Evolutionary conservation across 2,113 vertebrate genomes (phyloP).

Genomic region (Nyctibius bracteatus): DNA sequence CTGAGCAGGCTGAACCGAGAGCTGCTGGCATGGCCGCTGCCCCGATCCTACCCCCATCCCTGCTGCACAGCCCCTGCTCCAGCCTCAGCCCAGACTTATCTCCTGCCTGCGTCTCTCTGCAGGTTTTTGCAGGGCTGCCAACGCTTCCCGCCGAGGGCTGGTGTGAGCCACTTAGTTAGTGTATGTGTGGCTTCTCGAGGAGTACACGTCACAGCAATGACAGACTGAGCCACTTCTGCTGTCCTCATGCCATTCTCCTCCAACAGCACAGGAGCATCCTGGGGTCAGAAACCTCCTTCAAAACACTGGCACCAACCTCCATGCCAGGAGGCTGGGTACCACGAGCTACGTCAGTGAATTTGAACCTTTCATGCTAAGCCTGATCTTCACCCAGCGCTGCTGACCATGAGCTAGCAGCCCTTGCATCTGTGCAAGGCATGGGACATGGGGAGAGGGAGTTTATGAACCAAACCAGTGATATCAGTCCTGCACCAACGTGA

Average conservation of each 20-base stretch:
- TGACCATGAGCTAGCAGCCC: background rate
- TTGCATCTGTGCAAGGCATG: background rate
- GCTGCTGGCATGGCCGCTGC: background rate
- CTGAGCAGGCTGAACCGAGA: background rate
- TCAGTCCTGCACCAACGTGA: accelerated
- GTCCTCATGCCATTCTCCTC: background rate
- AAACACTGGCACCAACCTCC: background rate
- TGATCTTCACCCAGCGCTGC: background rate
- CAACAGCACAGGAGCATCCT: background rate
- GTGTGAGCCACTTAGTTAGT: background rate
- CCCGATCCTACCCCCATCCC: background rate
- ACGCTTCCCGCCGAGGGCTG: background rate
- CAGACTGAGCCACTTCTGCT: background rate
- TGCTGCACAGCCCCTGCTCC: background rate
- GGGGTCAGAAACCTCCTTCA: background rate
- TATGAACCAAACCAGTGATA: background rate
- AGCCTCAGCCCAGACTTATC: background rate
- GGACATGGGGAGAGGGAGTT: background rate
- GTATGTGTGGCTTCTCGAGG: background rate
- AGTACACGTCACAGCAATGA: background rate
- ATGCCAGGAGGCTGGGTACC: background rate
- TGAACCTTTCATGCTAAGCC: background rate
- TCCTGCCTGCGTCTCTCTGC: accelerated
- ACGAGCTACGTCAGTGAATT: accelerated
- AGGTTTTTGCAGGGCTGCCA: background rate